These are phyloP conservation scores for Bos javanicus DNA, from an alignment of 2,113 vertebrate genomes.

Conservation along the genomic window DNA sequence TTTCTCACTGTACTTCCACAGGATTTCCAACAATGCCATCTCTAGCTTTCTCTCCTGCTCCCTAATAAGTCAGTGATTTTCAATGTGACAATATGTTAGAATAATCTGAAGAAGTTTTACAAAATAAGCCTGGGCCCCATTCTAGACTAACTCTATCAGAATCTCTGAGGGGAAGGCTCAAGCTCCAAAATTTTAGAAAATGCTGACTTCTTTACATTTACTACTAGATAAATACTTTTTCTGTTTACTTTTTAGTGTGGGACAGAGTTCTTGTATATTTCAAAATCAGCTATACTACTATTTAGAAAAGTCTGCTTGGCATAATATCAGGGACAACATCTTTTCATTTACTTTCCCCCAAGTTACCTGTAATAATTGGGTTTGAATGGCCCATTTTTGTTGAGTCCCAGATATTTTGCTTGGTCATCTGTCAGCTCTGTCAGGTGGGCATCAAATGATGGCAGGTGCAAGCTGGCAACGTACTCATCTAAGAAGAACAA, in stretches of 20 bases:
- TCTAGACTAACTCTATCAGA: background rate
- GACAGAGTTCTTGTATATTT: background rate
- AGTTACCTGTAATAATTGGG: constrained; percentile 90
- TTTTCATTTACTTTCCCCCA: background rate
- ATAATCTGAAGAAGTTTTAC: background rate
- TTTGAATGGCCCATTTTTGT: constrained; percentile 91
- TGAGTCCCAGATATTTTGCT: constrained; percentile 90
- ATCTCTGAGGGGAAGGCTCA: background rate
- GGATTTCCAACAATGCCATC: background rate
- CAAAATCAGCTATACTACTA: background rate
- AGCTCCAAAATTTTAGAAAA: background rate
- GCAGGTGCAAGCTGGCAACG: constrained; percentile 88
- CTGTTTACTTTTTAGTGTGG: background rate
- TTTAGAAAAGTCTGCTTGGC: background rate
- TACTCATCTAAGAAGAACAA: constrained; percentile 84
- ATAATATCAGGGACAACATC: background rate
- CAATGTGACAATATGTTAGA: background rate
- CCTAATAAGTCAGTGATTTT: background rate
- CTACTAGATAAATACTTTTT: background rate
- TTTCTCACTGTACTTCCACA: background rate
- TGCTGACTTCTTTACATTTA: background rate
- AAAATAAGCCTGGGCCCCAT: background rate
- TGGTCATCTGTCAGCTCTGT: constrained; percentile 89
- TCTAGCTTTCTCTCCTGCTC: background rate
- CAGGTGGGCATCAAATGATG: constrained; percentile 88